Conservation (phyloP, 2,888 invertebrate species). For the Helleia helle region DNA sequence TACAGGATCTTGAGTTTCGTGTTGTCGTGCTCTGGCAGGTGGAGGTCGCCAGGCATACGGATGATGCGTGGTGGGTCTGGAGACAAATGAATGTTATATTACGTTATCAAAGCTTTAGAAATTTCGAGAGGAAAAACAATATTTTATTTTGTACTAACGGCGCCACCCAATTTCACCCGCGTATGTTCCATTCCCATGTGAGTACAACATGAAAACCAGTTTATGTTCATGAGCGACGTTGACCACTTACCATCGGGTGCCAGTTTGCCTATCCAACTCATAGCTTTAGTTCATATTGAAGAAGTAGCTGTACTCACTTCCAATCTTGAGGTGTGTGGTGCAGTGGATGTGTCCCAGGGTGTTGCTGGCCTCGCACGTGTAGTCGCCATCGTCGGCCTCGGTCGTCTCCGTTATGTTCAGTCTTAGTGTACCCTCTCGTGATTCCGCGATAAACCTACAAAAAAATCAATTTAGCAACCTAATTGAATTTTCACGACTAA, state of each 20-base stretch:
- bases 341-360: constrained; percentile 93
- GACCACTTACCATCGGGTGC: no score
- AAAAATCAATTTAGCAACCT: no score
- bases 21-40: constrained; percentile 94
- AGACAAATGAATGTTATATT: neutral
- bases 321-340: constrained; percentile 90
- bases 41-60: constrained; percentile 90
- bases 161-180: no score
- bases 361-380: constrained; percentile 96
- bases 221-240: no score
- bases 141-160: no score
- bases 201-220: no score
- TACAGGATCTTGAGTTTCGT: constrained; percentile 98
- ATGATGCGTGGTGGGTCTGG: constrained; percentile 93
- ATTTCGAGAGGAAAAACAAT: no score
- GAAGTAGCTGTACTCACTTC: constrained; percentile 74
- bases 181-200: no score
- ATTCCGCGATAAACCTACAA: constrained; percentile 70
- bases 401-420: constrained; percentile 91
- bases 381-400: constrained; percentile 95
- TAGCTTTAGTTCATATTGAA: neutral
- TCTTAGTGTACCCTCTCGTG: constrained; percentile 84
- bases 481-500: no score
- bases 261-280: no score
- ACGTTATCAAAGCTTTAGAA: no score